A percentile compares a stretch with the other conserved stretches of the same genome.
phyloP scores from a whole-genome alignment of 2,797 vertebrate genomes.

The Sphaeramia orbicularis region DNA sequence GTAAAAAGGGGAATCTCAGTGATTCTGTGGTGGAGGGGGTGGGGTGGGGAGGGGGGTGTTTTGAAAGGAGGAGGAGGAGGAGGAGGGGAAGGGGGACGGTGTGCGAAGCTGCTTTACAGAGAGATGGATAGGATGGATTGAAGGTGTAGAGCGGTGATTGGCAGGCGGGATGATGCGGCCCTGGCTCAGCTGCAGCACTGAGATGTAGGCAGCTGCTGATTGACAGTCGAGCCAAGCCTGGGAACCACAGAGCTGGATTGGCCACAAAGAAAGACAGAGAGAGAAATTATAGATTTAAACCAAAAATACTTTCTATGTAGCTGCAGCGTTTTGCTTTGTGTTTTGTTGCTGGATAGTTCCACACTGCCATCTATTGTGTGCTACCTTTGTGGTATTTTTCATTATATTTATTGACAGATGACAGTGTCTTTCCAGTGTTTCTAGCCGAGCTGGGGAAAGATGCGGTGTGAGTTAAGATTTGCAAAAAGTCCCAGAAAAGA shows the following conservation, averaged over 20 bases:
- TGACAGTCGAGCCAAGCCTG: constrained; percentile 87
- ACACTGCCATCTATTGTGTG: constrained; percentile 76
- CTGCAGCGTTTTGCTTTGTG: constrained; percentile 42
- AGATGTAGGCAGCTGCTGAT: constrained; percentile 86
- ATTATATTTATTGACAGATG: constrained; percentile 27
- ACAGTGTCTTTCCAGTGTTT: constrained; percentile 12
- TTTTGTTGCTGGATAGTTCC: constrained; percentile 59
- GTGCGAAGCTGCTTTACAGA: constrained; percentile 70
- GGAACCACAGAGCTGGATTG: constrained; percentile 71
- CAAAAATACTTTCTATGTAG: constrained; percentile 44
- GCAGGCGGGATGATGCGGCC: constrained; percentile 86
- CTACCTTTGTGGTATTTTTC: constrained; percentile 23
- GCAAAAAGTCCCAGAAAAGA: no score
- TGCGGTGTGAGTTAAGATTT: no score
- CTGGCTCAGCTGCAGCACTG: constrained; percentile 89
- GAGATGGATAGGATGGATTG: constrained; percentile 74
- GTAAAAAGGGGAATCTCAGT: constrained; percentile 62
- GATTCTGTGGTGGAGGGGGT: constrained; percentile 57
- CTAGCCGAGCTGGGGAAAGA: neutral
- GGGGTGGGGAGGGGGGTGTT: constrained; percentile 52
- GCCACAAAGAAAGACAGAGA: constrained; percentile 54
- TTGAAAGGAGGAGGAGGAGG: constrained; percentile 50
- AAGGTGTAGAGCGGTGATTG: constrained; percentile 87
- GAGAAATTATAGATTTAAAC: constrained; percentile 62
- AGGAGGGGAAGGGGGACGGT: neutral